Conservation (phyloP, 1,140 invertebrate species). For the Conopomorpha cramerella region DNA sequence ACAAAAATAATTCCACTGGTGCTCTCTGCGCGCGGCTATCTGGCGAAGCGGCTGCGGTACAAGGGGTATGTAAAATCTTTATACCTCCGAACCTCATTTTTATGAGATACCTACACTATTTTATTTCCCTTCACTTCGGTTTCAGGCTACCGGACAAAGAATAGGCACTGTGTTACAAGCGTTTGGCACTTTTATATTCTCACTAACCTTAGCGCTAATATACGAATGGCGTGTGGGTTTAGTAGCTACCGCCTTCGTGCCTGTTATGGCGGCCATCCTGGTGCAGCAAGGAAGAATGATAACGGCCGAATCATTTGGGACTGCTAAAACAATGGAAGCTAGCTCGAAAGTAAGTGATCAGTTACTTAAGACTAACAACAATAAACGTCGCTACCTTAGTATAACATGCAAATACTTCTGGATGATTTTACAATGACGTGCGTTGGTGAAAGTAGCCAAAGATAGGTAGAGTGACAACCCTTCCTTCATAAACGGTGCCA, state of each 20-base stretch:
- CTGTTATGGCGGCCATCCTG: constrained; percentile 66
- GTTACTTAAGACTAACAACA: too few species aligned
- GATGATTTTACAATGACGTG: too few species aligned
- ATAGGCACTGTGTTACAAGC: constrained; percentile 73
- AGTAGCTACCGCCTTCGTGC: constrained; percentile 70
- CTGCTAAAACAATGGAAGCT: constrained; percentile 64
- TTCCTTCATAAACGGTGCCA: too few species aligned
- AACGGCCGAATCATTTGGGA: constrained; percentile 61
- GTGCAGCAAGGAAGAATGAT: constrained; percentile 68
- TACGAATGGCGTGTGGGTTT: constrained; percentile 77
- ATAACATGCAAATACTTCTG: too few species aligned
- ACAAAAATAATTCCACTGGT: constrained; percentile 69
- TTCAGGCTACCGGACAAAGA: constrained; percentile 73
- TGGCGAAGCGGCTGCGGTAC: constrained; percentile 74
- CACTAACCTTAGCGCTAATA: constrained; percentile 67
- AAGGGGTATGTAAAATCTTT: constrained; percentile 72
- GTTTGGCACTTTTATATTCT: constrained; percentile 65
- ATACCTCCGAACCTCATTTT: too few species aligned
- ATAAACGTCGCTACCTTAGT: too few species aligned
- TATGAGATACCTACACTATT: too few species aligned
- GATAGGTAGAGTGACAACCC: too few species aligned
- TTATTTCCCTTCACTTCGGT: constrained; percentile 5
- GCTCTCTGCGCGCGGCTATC: constrained; percentile 72
- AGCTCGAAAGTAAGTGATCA: constrained; percentile 66
- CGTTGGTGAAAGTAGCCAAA: too few species aligned